These are phyloP conservation scores for Latheticus oryzae DNA, from an alignment of 2,888 invertebrate genomes.

Conservation along the genomic window DNA sequence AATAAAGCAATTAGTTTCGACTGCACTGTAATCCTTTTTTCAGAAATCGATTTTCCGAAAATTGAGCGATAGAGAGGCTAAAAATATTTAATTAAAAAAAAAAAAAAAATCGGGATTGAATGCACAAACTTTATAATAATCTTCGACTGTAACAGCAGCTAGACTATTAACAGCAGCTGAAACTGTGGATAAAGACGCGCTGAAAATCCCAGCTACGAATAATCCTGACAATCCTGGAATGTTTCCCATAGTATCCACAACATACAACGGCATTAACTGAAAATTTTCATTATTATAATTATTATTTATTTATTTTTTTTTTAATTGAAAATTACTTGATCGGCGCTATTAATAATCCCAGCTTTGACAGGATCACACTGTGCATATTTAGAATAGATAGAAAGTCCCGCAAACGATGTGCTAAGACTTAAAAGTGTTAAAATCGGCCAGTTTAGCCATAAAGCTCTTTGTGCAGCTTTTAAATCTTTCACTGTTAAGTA, in stretches of 20 bases:
- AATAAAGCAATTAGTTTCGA: constrained; percentile 77
- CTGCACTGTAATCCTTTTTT: constrained; percentile 66
- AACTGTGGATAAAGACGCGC: constrained; percentile 90
- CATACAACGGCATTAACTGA: constrained; percentile 80
- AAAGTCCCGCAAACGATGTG: constrained; percentile 79
- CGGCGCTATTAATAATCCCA: constrained; percentile 73
- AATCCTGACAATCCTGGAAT: constrained; percentile 87
- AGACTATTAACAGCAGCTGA: constrained; percentile 92
- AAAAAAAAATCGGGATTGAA: neutral
- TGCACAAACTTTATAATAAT: constrained; percentile 75
- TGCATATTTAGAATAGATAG: constrained; percentile 85
- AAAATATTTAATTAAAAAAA: constrained; percentile 41
- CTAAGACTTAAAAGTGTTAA: constrained; percentile 77
- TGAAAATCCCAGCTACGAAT: constrained; percentile 92
- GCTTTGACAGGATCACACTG: constrained; percentile 82
- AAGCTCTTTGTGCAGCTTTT: constrained; percentile 75
- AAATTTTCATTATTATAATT: constrained; percentile 31
- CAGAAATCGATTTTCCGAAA: constrained; percentile 61
- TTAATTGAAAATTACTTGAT: constrained; percentile 74
- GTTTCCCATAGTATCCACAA: constrained; percentile 78
- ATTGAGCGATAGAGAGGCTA: constrained; percentile 63
- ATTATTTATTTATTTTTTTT: constrained; percentile 8
- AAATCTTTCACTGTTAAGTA: constrained; percentile 78
- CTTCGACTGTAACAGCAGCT: constrained; percentile 87
- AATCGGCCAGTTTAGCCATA: constrained; percentile 87